Evolutionary conservation across 1,140 invertebrate species (phyloP).

Genomic region (Brachionus calyciflorus): DNA sequence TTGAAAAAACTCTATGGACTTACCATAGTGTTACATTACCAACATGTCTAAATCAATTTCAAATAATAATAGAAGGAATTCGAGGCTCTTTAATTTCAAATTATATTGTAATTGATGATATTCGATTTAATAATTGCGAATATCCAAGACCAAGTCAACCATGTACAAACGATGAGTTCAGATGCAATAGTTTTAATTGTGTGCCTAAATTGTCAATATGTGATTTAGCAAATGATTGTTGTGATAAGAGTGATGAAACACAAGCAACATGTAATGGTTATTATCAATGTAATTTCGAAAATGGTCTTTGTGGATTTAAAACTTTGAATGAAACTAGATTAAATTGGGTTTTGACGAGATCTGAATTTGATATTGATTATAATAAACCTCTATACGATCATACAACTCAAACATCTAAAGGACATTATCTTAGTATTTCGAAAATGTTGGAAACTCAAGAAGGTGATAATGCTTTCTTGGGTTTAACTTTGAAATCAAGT

Average conservation of each 20-base stretch:
- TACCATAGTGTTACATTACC: conserved; percentile 49
- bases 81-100: conserved; percentile 50
- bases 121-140: conserved; percentile 51
- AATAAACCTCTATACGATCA: conserved; percentile 16
- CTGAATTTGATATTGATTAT: background rate
- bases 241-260: conserved; percentile 54
- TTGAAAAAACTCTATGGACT: conserved; percentile 49
- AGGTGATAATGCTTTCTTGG: background rate
- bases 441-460: background rate
- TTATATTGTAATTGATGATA: conserved; percentile 55
- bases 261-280: conserved; percentile 5
- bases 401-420: background rate
- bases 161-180: conserved; percentile 18
- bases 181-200: conserved; percentile 47
- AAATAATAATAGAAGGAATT: conserved; percentile 52
- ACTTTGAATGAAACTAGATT: background rate
- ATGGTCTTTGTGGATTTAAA: background rate
- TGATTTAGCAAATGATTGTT: conserved; percentile 54
- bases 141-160: conserved; percentile 48
- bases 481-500: background rate
- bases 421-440: background rate
- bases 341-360: background rate
- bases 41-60: conserved; percentile 53
- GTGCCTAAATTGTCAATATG: conserved; percentile 50
- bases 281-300: conserved; percentile 39